Evolutionary conservation across 1,140 invertebrate genomes (phyloP), one percentile per base, ranked within the genome.

Genomic region (Drosophila pachea): DNA sequence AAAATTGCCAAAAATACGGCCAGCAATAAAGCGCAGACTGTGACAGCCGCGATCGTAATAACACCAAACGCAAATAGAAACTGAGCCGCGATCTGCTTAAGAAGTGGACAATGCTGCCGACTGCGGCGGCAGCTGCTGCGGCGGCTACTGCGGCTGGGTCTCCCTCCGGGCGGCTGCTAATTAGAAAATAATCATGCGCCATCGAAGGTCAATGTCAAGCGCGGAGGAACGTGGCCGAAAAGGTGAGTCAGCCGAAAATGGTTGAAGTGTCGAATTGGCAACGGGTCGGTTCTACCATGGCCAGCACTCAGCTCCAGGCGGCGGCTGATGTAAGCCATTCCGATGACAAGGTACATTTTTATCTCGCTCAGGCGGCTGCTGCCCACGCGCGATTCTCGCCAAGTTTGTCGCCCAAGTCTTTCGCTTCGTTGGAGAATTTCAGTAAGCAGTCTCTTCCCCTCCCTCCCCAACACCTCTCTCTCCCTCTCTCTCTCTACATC

Each of bases 161-260:
- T 36, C 38, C 50, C 36, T 14, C 42, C 31, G n/a, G 60, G 64
- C 42, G 47, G 50, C 52, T 72, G 73, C 76, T 83, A 83, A 83
- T 86, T 76, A 62, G 81, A 86, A 86, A 83, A 83, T 79, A 83
- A 79, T 79, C 78, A 76, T 74, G 81, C 62, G 60, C 61, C 47
- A 29, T 63, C 56, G 66, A 76, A 76, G 73, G 70, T 76, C 76
- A 83, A 83, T 83, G 79, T 73, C 81, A 65, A 64, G 63, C 12
- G 48, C 43, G n/a, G 14, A 33, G 32, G 58, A 35, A 61, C 7
- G 40, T 35, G 7, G 40, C 66, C 54, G 73, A 48, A 48, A 73
- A 66, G 66, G 72, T 81, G 74, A 81, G 31, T 74, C 60, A 74
- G 66, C 52, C 29, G 48, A 31, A 61, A 71, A 33, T 32, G 22